Percentiles rank a stretch among this genome's conserved stretches.
Conservation (phyloP, 2,113 vertebrate genomes). For the Polypterus bichir region DNA sequence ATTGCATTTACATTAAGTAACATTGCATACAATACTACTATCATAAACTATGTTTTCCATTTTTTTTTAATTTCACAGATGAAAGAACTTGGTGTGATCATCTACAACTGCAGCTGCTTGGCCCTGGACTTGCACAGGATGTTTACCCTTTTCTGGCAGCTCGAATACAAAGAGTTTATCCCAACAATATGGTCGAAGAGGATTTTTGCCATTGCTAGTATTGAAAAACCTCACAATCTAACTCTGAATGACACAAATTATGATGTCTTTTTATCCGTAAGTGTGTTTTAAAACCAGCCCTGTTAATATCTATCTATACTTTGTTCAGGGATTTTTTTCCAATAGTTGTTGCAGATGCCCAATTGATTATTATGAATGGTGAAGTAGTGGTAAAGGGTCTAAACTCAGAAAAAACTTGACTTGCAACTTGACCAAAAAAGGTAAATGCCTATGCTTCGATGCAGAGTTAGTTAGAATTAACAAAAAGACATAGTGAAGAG, state of each 20-base stretch:
- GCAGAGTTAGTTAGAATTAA: too few species aligned
- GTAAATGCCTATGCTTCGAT: too few species aligned
- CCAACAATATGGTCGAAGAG: slow-evolving; percentile 79
- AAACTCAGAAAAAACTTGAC: too few species aligned
- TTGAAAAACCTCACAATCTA: slow-evolving; percentile 53
- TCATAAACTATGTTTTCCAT: not conserved
- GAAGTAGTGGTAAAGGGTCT: too few species aligned
- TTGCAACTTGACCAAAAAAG: too few species aligned
- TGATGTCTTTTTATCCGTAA: slow-evolving; percentile 77
- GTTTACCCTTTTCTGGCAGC: slow-evolving; percentile 69
- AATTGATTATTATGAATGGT: too few species aligned
- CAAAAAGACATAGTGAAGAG: too few species aligned
- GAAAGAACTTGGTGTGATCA: slow-evolving; percentile 83
- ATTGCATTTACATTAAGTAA: too few species aligned
- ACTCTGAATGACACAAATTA: slow-evolving; percentile 66
- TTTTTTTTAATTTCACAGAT: slow-evolving; percentile 58
- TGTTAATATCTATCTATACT: too few species aligned
- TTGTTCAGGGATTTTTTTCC: too few species aligned
- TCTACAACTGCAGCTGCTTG: slow-evolving; percentile 90
- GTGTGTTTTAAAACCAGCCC: slow-evolving; percentile 24
- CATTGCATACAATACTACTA: too few species aligned
- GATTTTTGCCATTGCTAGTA: slow-evolving; percentile 70
- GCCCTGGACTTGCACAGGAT: slow-evolving; percentile 84
- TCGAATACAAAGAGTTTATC: slow-evolving; percentile 50
- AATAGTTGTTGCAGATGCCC: too few species aligned